Conservation (phyloP, 1,140 invertebrate species). For the Drosophila ercepeae region DNA sequence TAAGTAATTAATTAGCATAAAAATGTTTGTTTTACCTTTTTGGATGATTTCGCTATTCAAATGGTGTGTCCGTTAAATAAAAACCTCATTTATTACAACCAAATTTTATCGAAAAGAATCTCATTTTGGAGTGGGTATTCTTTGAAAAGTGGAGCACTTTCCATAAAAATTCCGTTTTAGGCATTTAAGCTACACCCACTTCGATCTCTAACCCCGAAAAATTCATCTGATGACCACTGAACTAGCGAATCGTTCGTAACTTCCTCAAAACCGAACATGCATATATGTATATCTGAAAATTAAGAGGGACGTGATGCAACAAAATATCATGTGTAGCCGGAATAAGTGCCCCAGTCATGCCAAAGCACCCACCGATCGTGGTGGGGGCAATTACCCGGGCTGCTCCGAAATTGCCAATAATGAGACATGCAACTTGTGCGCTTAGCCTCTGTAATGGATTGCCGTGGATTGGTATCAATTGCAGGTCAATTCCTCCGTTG, state of each 20-base stretch:
- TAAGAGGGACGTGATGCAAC: constrained; percentile 47
- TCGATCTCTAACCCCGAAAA: constrained; percentile 19
- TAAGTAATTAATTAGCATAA: constrained; percentile 66
- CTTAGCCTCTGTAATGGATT: constrained; percentile 83
- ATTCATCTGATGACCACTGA: constrained; percentile 41
- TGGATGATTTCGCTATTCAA: constrained; percentile 47
- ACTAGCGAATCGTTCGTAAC: constrained; percentile 42
- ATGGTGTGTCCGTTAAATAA: constrained; percentile 57
- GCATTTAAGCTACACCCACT: not conserved
- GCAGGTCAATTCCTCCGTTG: constrained; percentile 76
- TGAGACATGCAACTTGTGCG: constrained; percentile 82
- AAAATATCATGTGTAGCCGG: constrained; percentile 48
- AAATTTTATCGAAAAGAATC: not conserved
- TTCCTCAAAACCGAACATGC: constrained; percentile 33
- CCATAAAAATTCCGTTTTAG: not conserved
- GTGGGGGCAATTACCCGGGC: constrained; percentile 63
- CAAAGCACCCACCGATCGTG: constrained; percentile 31
- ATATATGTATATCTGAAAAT: constrained; percentile 25
- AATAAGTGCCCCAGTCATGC: constrained; percentile 64
- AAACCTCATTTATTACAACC: constrained; percentile 53
- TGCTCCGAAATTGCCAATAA: constrained; percentile 82
- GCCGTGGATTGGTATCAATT: constrained; percentile 82
- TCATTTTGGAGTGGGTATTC: not conserved
- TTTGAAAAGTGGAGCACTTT: not conserved
- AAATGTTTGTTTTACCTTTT: constrained; percentile 43